phyloP scores from a whole-genome alignment of 2,888 invertebrate genomes.

The Ormia ochracea region DNA sequence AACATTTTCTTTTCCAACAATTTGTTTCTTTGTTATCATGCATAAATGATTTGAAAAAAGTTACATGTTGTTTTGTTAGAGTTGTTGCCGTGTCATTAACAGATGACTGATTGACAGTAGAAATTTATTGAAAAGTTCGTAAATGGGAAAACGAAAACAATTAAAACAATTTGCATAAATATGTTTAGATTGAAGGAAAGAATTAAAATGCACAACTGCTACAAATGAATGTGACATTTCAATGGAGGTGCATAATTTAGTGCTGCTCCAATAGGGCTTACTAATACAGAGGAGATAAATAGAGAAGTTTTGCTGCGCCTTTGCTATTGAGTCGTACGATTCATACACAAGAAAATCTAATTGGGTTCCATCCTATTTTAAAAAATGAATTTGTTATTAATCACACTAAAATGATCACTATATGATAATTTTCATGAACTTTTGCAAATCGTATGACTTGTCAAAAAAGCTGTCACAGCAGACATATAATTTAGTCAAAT shows the following conservation, averaged over 20 bases:
- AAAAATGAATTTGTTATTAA: too few species aligned
- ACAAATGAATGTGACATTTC: conserved; percentile 14
- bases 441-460: too few species aligned
- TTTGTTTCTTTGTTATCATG: conserved; percentile 3
- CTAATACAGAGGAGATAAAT: background rate
- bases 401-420: too few species aligned
- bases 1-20: background rate
- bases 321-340: too few species aligned
- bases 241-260: conserved; percentile 42
- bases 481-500: too few species aligned
- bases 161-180: conserved; percentile 37
- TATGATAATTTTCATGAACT: too few species aligned
- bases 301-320: background rate
- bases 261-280: conserved; percentile 26
- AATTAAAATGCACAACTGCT: background rate
- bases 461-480: too few species aligned
- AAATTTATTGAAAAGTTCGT: conserved; percentile 29
- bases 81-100: background rate
- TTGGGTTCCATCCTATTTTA: too few species aligned
- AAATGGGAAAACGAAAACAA: conserved; percentile 13
- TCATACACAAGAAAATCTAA: too few species aligned
- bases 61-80: background rate
- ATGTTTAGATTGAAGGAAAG: background rate
- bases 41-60: background rate
- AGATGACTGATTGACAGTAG: background rate